These are phyloP conservation scores for Callaeas wilsoni DNA, from an alignment of 2,113 vertebrate genomes.

Conservation along the genomic window DNA sequence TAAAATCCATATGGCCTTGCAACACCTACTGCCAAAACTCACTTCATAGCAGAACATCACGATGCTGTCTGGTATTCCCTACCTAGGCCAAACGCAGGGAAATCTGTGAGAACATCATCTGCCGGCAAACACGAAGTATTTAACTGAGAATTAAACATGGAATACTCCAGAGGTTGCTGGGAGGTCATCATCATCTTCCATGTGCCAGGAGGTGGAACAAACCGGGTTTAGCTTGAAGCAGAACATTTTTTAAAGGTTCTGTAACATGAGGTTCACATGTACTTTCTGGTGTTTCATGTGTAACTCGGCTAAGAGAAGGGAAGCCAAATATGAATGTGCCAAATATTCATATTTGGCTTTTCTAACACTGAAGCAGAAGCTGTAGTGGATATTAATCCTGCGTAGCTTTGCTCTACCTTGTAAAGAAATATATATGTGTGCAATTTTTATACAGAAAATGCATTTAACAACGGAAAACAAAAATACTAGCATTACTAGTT, in stretches of 20 bases:
- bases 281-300: background rate
- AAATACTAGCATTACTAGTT: background rate
- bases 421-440: background rate
- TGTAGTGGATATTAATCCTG: background rate
- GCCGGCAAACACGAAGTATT: background rate
- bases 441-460: background rate
- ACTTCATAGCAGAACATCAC: background rate
- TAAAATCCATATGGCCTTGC: background rate
- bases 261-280: accelerated
- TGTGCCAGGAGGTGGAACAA: background rate
- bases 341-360: background rate
- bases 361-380: background rate
- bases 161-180: background rate
- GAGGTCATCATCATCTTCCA: background rate
- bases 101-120: background rate
- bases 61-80: background rate
- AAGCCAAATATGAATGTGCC: too few relatives aligned
- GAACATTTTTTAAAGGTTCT: background rate
- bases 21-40: background rate
- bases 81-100: background rate
- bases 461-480: background rate
- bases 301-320: background rate
- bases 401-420: background rate
- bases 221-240: background rate
- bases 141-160: background rate